phyloP scores from a whole-genome alignment of 2,888 invertebrate species.

The Brenthis ino region DNA sequence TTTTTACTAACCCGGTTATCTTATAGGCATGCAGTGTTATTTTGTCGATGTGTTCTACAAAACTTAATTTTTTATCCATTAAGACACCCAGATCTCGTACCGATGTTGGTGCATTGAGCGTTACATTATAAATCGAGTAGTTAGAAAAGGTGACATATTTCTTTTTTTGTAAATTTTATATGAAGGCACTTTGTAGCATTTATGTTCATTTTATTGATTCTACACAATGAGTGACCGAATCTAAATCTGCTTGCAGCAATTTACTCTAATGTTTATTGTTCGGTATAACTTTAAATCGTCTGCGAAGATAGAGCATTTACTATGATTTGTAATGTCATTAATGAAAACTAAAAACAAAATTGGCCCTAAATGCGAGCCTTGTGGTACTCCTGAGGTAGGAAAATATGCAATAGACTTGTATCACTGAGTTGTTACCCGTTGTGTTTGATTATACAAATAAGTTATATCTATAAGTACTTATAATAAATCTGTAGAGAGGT shows the following conservation, averaged over 20 bases:
- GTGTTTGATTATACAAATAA: slow-evolving; percentile 23
- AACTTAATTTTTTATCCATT: too few species aligned
- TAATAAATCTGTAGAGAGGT: too few species aligned
- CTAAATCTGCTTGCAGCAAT: slow-evolving; percentile 25
- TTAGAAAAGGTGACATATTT: not conserved
- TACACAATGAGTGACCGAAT: slow-evolving; percentile 25
- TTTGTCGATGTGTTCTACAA: too few species aligned
- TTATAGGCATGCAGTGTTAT: too few species aligned
- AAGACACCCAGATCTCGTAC: too few species aligned
- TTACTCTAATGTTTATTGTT: slow-evolving; percentile 20
- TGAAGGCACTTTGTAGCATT: slow-evolving; percentile 4
- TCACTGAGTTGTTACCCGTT: slow-evolving; percentile 23
- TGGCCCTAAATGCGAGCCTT: slow-evolving; percentile 27
- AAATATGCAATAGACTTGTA: slow-evolving; percentile 3
- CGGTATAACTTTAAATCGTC: slow-evolving; percentile 33
- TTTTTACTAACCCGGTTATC: too few species aligned
- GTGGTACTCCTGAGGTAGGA: slow-evolving; percentile 8
- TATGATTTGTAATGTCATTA: slow-evolving; percentile 27
- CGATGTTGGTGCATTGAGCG: too few species aligned
- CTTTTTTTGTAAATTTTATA: slow-evolving; percentile 1
- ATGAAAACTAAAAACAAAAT: slow-evolving; percentile 29
- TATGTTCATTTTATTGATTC: not conserved
- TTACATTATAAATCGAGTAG: too few species aligned
- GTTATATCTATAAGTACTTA: too few species aligned
- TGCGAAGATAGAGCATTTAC: slow-evolving; percentile 22